Conservation (phyloP, 2,888 invertebrate species). For the Cristatella mucedo region DNA sequence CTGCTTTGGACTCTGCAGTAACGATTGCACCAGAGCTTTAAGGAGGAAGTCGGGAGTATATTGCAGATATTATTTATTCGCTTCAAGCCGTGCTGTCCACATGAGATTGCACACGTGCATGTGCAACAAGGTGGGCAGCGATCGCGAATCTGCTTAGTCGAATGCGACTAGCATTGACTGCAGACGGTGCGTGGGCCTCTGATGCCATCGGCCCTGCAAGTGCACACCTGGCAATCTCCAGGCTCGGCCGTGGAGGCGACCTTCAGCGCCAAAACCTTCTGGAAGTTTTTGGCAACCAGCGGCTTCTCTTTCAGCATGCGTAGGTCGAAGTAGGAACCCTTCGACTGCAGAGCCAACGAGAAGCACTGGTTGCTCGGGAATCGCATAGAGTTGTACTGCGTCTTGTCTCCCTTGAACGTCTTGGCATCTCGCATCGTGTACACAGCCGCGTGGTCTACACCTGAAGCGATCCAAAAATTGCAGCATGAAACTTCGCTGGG, state of each 20-base stretch:
- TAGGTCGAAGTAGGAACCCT: conserved; percentile 52
- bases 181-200: conserved; percentile 3
- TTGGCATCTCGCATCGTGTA: conserved; percentile 62
- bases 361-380: conserved; percentile 43
- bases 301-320: conserved; percentile 22
- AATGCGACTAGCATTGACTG: conserved; percentile 1
- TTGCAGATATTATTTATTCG: no score
- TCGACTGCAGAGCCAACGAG: conserved; percentile 49
- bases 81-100: no score
- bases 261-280: conserved; percentile 32
- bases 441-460: conserved; percentile 43
- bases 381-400: conserved; percentile 42
- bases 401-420: conserved; percentile 52
- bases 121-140: no score
- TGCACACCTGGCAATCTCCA: conserved; percentile 38
- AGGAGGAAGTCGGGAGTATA: no score
- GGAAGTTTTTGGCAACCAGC: conserved; percentile 26
- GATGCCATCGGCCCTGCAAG: neutral
- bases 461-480: conserved; percentile 10
- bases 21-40: no score
- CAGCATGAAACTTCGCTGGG: neutral
- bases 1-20: no score
- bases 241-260: conserved; percentile 28
- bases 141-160: no score
- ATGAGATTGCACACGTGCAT: no score